Percentiles rank a stretch among this genome's conserved stretches.
Evolutionary conservation across 2,888 invertebrate genomes (phyloP).

Genomic region (Eubasilissa splendida): DNA sequence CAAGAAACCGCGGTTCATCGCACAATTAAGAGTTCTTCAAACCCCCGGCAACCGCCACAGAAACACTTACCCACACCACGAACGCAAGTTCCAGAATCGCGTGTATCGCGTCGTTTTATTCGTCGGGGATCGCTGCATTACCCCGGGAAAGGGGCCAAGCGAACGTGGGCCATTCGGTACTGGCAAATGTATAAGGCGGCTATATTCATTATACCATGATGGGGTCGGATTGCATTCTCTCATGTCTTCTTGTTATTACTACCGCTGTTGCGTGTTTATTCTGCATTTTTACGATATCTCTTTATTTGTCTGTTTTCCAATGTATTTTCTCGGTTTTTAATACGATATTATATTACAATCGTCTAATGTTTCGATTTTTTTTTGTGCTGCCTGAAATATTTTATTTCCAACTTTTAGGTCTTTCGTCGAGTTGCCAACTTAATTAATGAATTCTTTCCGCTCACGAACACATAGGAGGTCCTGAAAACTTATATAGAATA

Average conservation of each 20-base stretch:
- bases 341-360: too few relatives aligned
- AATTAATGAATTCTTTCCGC: too few relatives aligned
- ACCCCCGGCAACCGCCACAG: background rate
- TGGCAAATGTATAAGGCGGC: background rate
- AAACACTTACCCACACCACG: background rate
- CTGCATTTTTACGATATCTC: slow-evolving; percentile 1
- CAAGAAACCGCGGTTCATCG: too few relatives aligned
- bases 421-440: too few relatives aligned
- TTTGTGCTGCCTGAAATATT: too few relatives aligned
- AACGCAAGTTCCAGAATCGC: slow-evolving; percentile 9
- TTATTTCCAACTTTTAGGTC: too few relatives aligned
- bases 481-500: too few relatives aligned
- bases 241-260: slow-evolving; percentile 11
- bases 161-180: slow-evolving; percentile 10
- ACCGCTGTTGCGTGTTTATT: slow-evolving; percentile 9
- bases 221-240: slow-evolving; percentile 5
- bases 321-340: background rate
- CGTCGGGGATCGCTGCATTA: slow-evolving; percentile 2
- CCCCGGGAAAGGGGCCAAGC: slow-evolving; percentile 2
- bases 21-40: background rate
- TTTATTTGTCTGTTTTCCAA: slow-evolving; percentile 4
- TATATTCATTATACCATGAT: background rate
- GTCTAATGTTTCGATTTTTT: too few relatives aligned
- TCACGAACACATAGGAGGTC: too few relatives aligned
- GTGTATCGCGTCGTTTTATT: background rate